phyloP scores from a whole-genome alignment of 2,113 vertebrate genomes.

The Emydocephalus ijimae region DNA sequence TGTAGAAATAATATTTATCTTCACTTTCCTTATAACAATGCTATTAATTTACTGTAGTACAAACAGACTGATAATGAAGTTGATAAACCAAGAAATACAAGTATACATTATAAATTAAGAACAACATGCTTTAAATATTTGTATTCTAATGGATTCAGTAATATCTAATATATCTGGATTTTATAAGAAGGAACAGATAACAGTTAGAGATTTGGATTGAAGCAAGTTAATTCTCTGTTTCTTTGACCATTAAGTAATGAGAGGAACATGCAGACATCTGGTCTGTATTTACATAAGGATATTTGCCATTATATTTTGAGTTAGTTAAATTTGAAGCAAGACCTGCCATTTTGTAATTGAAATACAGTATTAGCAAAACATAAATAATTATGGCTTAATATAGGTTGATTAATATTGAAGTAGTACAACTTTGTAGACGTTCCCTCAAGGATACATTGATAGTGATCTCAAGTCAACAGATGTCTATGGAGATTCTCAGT shows the following conservation, averaged over 20 bases:
- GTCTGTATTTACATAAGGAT: neutral
- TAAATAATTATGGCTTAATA: neutral
- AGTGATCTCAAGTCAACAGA: neutral
- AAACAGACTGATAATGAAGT: neutral
- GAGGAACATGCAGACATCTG: neutral
- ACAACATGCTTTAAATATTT: neutral
- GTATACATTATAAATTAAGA: neutral
- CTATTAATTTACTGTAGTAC: neutral
- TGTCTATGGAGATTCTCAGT: no score
- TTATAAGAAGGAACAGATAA: neutral
- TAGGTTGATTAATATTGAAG: neutral
- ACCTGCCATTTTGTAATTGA: no score
- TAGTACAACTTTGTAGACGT: neutral
- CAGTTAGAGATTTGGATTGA: neutral
- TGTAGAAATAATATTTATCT: neutral
- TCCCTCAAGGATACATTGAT: neutral
- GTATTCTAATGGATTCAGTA: neutral
- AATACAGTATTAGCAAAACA: neutral
- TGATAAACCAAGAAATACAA: neutral
- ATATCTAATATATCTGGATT: neutral
- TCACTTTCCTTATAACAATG: neutral
- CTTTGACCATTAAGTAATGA: neutral
- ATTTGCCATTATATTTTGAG: neutral
- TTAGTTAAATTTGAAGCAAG: neutral
- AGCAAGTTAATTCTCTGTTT: neutral